phyloP scores from a whole-genome alignment of 1,140 invertebrate species.

The Euglossa dilemma region DNA sequence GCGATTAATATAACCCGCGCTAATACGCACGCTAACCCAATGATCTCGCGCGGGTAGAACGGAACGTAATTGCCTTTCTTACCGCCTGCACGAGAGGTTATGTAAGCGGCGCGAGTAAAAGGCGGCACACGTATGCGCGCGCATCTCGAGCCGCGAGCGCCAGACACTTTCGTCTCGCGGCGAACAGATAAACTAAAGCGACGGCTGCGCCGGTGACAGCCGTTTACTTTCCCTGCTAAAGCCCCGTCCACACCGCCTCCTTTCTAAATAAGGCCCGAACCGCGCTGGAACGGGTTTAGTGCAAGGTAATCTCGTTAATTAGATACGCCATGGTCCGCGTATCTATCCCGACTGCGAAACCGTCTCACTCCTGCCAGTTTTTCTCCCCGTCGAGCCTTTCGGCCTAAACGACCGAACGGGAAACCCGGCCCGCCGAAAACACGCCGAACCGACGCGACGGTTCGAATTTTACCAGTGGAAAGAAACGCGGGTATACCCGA shows the following conservation, averaged over 20 bases:
- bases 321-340: conserved; percentile 13
- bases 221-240: conserved; percentile 67
- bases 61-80: conserved; percentile 45
- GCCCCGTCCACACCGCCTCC: conserved; percentile 35
- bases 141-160: conserved; percentile 12
- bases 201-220: conserved; percentile 5
- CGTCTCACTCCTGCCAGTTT: not conserved
- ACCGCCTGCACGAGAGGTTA: conserved; percentile 6
- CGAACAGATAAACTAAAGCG: not conserved
- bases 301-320: conserved; percentile 58
- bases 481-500: no score
- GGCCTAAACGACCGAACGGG: no score
- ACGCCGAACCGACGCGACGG: no score
- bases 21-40: conserved; percentile 34
- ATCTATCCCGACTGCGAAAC: conserved; percentile 24
- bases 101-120: conserved; percentile 37
- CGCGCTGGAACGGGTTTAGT: conserved; percentile 50
- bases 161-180: conserved; percentile 44
- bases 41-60: conserved; percentile 7
- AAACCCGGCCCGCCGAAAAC: not conserved
- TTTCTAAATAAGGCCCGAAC: conserved; percentile 54
- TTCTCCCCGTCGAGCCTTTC: not conserved
- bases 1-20: conserved; percentile 35
- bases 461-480: not conserved
- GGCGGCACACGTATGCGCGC: not conserved